Evolutionary conservation across 2,888 invertebrate genomes (phyloP), one percentile per base, ranked within the genome.

Genomic region (Cheilosia urbana): DNA sequence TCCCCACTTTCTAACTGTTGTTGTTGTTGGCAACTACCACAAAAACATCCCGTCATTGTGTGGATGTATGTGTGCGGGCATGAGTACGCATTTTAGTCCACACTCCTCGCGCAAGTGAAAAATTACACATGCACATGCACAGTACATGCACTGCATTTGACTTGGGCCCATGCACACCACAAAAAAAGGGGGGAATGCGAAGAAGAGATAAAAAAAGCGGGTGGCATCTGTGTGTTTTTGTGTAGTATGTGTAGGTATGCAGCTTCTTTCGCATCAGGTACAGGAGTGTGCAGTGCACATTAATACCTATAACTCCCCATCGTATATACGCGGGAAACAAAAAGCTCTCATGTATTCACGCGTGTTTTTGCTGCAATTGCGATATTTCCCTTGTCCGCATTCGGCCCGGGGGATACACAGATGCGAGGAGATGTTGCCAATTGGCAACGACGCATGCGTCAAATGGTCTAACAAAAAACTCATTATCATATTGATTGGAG

Each of bases 401-500:
- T 34, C 62, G 30, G 71, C 47, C 2, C 21, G 21, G 27, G 45
- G 63, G 49, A 49, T 42, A 62, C 55, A 37, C 53, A 47, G 21
- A 47, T 76, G 62, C 55, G 55, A 62, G 62, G 79, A 53, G 42
- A 83, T 85, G 72, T 81, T 85, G 85, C 85, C 81, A 80, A 81
- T 81, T 24, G 66, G 55, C 72, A 49, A 76, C 51, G 77, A 63
- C 85, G 85, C 85, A 85, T 85, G 85, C 85, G 85, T 81, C 85
- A 40, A 72, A 63, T 57, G 65, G 85, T 81, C 76, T 77, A 85
- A 85, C 85, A 80, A 85, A 85, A 81, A 85, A 85, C 75, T 17
- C 17, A 30, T 30, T 2, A 7, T 30, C 30, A 19, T 17, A 47
- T 47, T 19, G 71, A 85, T 85, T 81, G 81, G 47, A 53, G 66